Evolutionary conservation across 1,140 invertebrate genomes (phyloP), one percentile per base, ranked within the genome.

Genomic region (Oryctes rhinoceros): DNA sequence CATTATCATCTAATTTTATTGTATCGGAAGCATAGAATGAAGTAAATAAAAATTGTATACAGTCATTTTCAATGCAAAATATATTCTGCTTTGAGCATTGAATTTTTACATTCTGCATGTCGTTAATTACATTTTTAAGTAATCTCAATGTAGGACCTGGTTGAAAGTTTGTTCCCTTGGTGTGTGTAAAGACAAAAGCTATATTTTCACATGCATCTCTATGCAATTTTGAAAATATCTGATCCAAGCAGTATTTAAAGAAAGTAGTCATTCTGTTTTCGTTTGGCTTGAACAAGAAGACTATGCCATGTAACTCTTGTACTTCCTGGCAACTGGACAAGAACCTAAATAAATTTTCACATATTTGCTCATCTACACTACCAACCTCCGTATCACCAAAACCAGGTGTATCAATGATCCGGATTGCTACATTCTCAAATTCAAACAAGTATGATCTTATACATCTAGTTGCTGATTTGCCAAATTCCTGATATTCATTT

Each of bases 21-120:
- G 6, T 37, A 24, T 11, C 4, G 13, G 6, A 10, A 30, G 11
- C 20, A 71, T 15, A 71, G 24, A 71, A 71, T 10, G 80, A 48
- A n/a, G 83, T 84, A 15, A 82, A 82, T 76, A 86, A 76, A 81
- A 76, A 83, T 62, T 82, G 77, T 48, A 86, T 86, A 10, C 82
- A 82, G 48, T 86, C 86, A 78, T 86, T 86, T 48, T 86, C 86
- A 24, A 86, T 83, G 78, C 82, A 86, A 80, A 86, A 86, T n/a
- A 47, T 62, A 44, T 82, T 83, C 30, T 84, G 82, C 4, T 83
- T 76, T 35, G 81, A 30, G 81, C 80, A n/a, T 83, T 76, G 10
- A 79, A 82, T 82, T 39, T 84, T 84, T 39, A 80, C 2, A 30
- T 30, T 2, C 79, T 13, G 82, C 81, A 84, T 84, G 7, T 84